Base-by-base conservation (phyloP, 2,888 invertebrate genomes). In the Drosophila demipolita region DNA sequence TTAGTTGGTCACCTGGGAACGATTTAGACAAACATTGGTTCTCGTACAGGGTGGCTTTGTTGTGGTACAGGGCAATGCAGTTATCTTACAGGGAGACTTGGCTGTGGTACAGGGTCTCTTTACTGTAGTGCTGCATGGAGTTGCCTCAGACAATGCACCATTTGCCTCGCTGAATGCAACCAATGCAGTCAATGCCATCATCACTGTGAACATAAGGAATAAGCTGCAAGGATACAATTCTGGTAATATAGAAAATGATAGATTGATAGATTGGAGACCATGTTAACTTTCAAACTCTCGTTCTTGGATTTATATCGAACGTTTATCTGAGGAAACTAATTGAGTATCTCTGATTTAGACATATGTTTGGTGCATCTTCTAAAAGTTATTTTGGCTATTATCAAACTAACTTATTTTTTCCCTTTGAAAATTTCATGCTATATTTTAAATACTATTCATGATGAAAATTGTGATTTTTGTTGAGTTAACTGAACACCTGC, bases 251-350 rank as follows among this genome's bases (percentile, higher is more conserved):
- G 17, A 1, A 6, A 9, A 26, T 36, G 0, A 2, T n/a, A n/a
- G 8, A 8, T 38, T 15, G 29, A 9, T 5, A 29, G 5, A 8
- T 23, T 0, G 8, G 9, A 17, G 1, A 3, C 9, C 17, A 17
- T 17, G 17, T 20, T 11, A 59, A 80, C 80, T 66, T 61, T 83
- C 71, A 83, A 67, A 68, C 68, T 80, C 71, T 77, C 74, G 80
- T 86, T 59, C 52, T 48, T 33, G 38, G 20, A 12, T 60, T 23
- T 9, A 17, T 55, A 38, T 54, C 15, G 42, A 36, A 42, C 17
- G 8, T 60, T 11, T 82, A 82, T 86, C 78, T 32, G 33, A 17
- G n/a, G 15, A 33, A 23, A 35, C 29, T 17, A 59, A 32, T 78
- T 54, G 40, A 67, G 38, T 50, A 45, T 32, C n/a, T 69, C 20